Conservation (phyloP, 2,797 vertebrate species). For the Hirundo rustica region DNA sequence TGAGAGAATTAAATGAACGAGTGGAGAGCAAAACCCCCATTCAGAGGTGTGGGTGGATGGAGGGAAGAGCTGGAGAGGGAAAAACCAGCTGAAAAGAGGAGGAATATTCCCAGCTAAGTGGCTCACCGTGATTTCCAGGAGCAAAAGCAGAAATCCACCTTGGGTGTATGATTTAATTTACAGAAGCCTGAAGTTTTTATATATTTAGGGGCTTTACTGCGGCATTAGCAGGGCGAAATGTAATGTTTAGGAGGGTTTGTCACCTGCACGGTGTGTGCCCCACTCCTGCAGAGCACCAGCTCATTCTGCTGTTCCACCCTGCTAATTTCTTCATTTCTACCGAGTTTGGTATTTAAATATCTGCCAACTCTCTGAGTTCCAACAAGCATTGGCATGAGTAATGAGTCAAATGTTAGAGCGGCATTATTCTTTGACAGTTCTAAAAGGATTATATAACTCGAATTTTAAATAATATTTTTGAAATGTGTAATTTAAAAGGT, state of each 20-base stretch:
- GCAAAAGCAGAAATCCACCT: conserved; percentile 56
- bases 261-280: not conserved
- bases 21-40: not conserved
- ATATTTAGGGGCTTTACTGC: not conserved
- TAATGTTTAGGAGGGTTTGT: not conserved
- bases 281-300: not conserved
- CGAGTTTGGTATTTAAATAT: conserved; percentile 69
- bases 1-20: not conserved
- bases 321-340: conserved; percentile 66
- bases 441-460: conserved; percentile 69
- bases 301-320: conserved; percentile 58
- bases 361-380: conserved; percentile 69
- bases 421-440: conserved; percentile 74
- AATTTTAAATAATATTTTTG: conserved; percentile 62
- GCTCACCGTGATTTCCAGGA: not conserved
- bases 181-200: not conserved
- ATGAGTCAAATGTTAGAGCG: conserved; percentile 70
- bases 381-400: conserved; percentile 70
- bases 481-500: conserved; percentile 73
- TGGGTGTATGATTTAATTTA: conserved; percentile 3
- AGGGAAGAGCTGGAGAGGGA: not conserved
- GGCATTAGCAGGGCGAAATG: conserved; percentile 7
- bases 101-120: conserved; percentile 6
- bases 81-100: not conserved
- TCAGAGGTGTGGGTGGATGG: conserved; percentile 17